These are phyloP conservation scores for Argentina silus DNA, from an alignment of 2,797 vertebrate species.

Conservation along the genomic window DNA sequence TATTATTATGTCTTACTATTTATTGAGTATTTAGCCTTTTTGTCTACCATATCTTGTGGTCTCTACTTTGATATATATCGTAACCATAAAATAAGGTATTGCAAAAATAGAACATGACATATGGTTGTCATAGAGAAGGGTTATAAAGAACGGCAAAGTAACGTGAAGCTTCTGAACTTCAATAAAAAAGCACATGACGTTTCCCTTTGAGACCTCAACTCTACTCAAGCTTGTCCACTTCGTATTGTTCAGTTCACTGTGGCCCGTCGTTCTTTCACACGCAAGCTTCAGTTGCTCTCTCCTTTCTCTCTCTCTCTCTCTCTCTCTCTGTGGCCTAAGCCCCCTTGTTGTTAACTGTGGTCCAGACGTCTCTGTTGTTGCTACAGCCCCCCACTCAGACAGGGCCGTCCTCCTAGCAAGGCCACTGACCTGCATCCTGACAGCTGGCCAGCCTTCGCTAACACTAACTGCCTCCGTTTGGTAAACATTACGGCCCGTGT, in stretches of 20 bases:
- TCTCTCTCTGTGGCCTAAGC: conserved; percentile 11
- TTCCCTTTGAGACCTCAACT: conserved; percentile 23
- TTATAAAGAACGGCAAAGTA: conserved; percentile 25
- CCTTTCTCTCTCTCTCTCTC: conserved; percentile 14
- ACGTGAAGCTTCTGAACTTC: conserved; percentile 39
- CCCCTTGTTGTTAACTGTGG: conserved; percentile 42
- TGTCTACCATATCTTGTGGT: neutral
- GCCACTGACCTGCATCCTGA: conserved; percentile 61
- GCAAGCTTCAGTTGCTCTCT: conserved; percentile 45
- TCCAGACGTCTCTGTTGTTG: conserved; percentile 58
- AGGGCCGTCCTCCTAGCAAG: conserved; percentile 35
- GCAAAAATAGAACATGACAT: conserved; percentile 4
- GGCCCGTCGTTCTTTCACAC: conserved; percentile 24
- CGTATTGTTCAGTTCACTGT: conserved; percentile 11
- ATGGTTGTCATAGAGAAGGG: neutral
- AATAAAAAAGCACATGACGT: conserved; percentile 42
- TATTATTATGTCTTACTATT: conserved; percentile 9
- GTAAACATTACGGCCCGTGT: conserved; percentile 48
- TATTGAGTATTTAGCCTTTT: conserved; percentile 1
- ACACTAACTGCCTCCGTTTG: conserved; percentile 60
- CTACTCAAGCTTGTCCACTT: conserved; percentile 27
- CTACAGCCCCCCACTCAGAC: conserved; percentile 43
- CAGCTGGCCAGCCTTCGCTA: conserved; percentile 50
- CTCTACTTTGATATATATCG: conserved; percentile 14
- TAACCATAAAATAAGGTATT: conserved; percentile 18